These are phyloP conservation scores for Drosophila multiciliata DNA, from an alignment of 2,888 invertebrate species.

Conservation along the genomic window DNA sequence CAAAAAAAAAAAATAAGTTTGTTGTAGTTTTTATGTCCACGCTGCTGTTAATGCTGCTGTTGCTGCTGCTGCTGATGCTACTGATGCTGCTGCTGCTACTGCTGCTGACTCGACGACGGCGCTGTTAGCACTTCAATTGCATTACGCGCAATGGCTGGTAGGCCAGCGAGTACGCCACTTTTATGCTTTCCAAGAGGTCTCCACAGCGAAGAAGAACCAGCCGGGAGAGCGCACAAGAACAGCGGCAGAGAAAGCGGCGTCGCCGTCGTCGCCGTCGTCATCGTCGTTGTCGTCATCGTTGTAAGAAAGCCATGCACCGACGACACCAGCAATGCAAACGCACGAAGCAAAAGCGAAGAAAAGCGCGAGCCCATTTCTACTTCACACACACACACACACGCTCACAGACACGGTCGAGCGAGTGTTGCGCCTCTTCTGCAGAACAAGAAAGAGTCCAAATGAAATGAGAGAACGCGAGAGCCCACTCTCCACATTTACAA, in stretches of 20 bases:
- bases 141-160: conserved; percentile 86
- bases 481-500: conserved; percentile 64
- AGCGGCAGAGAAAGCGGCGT: conserved; percentile 62
- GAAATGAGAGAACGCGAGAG: conserved; percentile 53
- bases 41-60: conserved; percentile 46
- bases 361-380: conserved; percentile 78
- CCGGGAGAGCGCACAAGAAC: conserved; percentile 58
- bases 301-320: conserved; percentile 53
- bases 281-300: conserved; percentile 13
- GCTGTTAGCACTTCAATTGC: conserved; percentile 85
- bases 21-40: conserved; percentile 46
- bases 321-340: conserved; percentile 51
- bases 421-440: conserved; percentile 49
- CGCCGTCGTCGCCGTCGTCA: conserved; percentile 40
- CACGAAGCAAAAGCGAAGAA: conserved; percentile 62
- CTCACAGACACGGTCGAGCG: conserved; percentile 50
- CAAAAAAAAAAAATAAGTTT: conserved; percentile 48
- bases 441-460: conserved; percentile 54
- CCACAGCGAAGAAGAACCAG: conserved; percentile 67
- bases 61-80: conserved; percentile 39
- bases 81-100: conserved; percentile 35
- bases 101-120: conserved; percentile 66
- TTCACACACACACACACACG: conserved; percentile 30
- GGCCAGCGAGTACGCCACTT: conserved; percentile 84
- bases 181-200: conserved; percentile 85